Percentiles rank a stretch among this genome's conserved stretches.
These are phyloP conservation scores for Alectoris magna DNA, from an alignment of 2,797 vertebrate species.

Conservation along the genomic window DNA sequence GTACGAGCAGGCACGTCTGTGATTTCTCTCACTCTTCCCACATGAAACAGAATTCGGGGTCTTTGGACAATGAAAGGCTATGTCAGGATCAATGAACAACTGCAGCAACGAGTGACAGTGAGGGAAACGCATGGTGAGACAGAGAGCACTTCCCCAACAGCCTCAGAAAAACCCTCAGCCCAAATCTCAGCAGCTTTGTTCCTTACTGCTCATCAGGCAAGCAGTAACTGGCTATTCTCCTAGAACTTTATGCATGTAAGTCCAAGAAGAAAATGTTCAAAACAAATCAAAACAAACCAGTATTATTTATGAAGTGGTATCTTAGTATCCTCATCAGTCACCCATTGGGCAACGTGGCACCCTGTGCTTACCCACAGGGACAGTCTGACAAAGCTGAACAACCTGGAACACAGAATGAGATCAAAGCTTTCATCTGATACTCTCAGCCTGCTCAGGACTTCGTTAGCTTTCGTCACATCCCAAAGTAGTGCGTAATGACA, in stretches of 20 bases:
- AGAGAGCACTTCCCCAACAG: background rate
- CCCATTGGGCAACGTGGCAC: too few relatives aligned
- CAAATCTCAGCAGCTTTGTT: background rate
- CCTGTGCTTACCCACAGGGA: background rate
- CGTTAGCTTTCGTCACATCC: background rate
- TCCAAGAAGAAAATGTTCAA: background rate
- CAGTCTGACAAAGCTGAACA: background rate
- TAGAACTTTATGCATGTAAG: background rate
- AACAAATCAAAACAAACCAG: background rate
- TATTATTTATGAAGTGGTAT: background rate
- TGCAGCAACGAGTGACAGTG: background rate
- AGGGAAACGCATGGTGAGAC: background rate
- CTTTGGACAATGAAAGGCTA: background rate
- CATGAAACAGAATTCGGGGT: background rate
- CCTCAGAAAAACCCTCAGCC: background rate
- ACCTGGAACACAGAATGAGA: background rate
- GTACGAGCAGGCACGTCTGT: accelerated
- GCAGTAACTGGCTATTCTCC: background rate
- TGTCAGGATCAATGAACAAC: background rate
- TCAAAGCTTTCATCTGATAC: background rate
- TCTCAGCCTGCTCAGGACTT: background rate
- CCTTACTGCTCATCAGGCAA: background rate
- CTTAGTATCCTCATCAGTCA: background rate
- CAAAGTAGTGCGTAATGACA: background rate
- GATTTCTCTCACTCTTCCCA: background rate